A percentile compares a stretch with the other conserved stretches of the same genome.
Evolutionary conservation across 2,797 vertebrate species (phyloP).

Genomic region (Tapera naevia): DNA sequence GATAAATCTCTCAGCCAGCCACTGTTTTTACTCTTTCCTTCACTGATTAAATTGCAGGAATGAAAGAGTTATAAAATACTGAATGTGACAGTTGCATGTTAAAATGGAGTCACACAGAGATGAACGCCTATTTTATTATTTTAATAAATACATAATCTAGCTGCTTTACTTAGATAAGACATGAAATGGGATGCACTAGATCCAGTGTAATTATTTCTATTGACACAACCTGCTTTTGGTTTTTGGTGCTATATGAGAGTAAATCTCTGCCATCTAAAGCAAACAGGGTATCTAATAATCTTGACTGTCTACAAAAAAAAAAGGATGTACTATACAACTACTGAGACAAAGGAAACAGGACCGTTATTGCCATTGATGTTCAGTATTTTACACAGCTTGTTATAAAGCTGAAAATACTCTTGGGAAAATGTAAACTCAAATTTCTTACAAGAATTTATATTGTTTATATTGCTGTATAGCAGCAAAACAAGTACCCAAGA

Average conservation of each 20-base stretch:
- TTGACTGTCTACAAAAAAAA: neutral
- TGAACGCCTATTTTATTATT: slow-evolving; percentile 60
- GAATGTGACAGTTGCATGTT: slow-evolving; percentile 24
- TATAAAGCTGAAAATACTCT: neutral
- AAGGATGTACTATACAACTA: neutral
- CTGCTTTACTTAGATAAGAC: slow-evolving; percentile 54
- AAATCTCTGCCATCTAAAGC: slow-evolving; percentile 25
- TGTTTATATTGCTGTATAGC: neutral
- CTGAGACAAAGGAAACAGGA: neutral
- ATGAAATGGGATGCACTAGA: slow-evolving; percentile 23
- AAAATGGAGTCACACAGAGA: slow-evolving; percentile 53
- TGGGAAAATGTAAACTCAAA: neutral
- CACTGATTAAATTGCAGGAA: neutral
- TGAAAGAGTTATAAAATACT: slow-evolving; percentile 42
- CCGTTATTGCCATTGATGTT: neutral
- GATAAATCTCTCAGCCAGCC: neutral
- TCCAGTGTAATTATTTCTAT: slow-evolving; percentile 58
- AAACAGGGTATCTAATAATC: slow-evolving; percentile 16
- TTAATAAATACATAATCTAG: slow-evolving; percentile 73
- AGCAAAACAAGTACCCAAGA: neutral
- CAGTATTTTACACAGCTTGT: neutral
- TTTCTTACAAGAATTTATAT: neutral
- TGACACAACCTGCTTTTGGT: slow-evolving; percentile 45
- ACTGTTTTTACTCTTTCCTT: neutral
- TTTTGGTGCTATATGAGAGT: slow-evolving; percentile 45